These are phyloP conservation scores for Euphydryas editha DNA, from an alignment of 2,888 invertebrate species.

Conservation along the genomic window DNA sequence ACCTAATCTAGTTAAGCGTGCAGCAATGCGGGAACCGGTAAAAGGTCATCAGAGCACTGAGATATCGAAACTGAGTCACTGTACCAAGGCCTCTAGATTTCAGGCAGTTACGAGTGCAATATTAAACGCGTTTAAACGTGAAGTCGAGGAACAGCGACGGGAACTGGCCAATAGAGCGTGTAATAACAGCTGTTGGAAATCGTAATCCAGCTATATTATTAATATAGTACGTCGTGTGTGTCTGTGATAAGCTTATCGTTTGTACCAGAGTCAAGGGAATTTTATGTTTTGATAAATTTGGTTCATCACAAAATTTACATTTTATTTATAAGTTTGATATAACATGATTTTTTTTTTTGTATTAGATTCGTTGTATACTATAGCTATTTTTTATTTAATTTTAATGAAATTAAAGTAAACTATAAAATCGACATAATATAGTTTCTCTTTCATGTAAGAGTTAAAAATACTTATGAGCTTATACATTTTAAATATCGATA, in stretches of 20 bases:
- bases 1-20: constrained; percentile 57
- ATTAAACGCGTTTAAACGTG: constrained; percentile 39
- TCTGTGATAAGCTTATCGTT: constrained; percentile 10
- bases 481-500: too few species aligned
- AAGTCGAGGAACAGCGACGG: constrained; percentile 41
- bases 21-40: constrained; percentile 66
- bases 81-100: constrained; percentile 76
- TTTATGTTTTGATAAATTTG: constrained; percentile 8
- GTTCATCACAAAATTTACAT: neutral
- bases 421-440: too few species aligned
- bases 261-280: constrained; percentile 35
- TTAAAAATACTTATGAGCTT: too few species aligned
- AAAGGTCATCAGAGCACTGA: constrained; percentile 78
- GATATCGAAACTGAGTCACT: constrained; percentile 81
- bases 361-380: neutral
- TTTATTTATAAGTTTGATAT: neutral
- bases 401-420: too few species aligned
- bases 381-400: neutral
- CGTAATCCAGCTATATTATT: constrained; percentile 19
- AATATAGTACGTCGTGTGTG: constrained; percentile 5
- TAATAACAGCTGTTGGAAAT: constrained; percentile 34
- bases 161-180: constrained; percentile 58
- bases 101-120: constrained; percentile 60
- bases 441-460: too few species aligned
- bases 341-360: neutral